Percentiles rank a stretch among this genome's conserved stretches.
Conservation (phyloP, 2,888 invertebrate species). For the Cheilosia soror region DNA sequence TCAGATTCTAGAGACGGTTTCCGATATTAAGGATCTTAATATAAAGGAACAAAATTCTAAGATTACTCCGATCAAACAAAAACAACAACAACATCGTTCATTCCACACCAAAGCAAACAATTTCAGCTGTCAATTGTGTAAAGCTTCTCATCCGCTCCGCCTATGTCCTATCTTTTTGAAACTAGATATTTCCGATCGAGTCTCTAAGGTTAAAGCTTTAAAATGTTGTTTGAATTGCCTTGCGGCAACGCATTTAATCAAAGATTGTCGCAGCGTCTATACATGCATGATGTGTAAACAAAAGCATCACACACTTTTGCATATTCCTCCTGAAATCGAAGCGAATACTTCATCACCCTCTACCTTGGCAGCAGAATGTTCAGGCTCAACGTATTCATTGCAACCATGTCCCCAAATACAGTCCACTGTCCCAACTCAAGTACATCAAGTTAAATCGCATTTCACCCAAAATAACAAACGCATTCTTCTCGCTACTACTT, state of each 20-base stretch:
- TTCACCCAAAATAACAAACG: background rate
- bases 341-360: background rate
- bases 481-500: conserved; percentile 7
- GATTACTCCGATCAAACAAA: background rate
- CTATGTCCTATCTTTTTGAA: background rate
- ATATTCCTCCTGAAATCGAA: background rate
- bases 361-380: background rate
- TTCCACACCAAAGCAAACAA: conserved; percentile 6
- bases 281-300: conserved; percentile 14
- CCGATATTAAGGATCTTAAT: background rate
- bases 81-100: conserved; percentile 2
- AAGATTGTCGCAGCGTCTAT: no score
- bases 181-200: background rate
- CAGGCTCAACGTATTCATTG: background rate
- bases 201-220: background rate
- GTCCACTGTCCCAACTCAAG: background rate
- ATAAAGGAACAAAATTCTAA: background rate
- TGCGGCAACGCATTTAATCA: background rate
- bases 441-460: background rate
- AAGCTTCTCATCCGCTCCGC: background rate
- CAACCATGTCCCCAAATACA: background rate
- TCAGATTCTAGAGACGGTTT: background rate
- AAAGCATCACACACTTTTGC: background rate
- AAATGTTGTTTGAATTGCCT: conserved; percentile 4
- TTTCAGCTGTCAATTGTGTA: background rate